phyloP scores from a whole-genome alignment of 2,888 invertebrate genomes.

The Tetragonula carbonaria region DNA sequence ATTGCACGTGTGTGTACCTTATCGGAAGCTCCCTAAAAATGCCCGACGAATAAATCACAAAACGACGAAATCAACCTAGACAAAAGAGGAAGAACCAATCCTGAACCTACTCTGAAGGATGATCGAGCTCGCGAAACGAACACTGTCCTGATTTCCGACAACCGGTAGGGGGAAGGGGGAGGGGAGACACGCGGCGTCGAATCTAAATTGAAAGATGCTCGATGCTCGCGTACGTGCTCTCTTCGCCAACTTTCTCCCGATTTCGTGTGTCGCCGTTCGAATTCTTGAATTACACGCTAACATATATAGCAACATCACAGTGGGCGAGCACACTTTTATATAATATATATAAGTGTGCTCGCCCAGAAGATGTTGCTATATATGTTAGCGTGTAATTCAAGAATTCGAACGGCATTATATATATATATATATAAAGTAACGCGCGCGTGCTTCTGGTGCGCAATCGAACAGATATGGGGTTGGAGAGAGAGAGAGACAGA shows the following conservation, averaged over 20 bases:
- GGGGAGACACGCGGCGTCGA: background rate
- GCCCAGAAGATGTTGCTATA: constrained; percentile 67
- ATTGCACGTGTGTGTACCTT: background rate
- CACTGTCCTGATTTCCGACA: background rate
- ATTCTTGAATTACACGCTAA: constrained; percentile 75
- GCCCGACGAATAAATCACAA: background rate
- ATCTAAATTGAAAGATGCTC: background rate
- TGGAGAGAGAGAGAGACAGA: constrained; percentile 9
- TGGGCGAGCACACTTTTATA: constrained; percentile 41
- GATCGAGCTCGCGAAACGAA: background rate
- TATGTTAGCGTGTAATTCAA: constrained; percentile 75
- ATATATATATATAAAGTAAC: constrained; percentile 41
- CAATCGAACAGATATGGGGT: constrained; percentile 57
- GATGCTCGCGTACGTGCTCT: background rate
- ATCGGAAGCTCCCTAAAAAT: background rate
- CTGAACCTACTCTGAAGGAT: background rate
- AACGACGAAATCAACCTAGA: background rate
- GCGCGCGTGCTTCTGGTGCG: constrained; percentile 52
- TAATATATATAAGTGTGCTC: constrained; percentile 28
- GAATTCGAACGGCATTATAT: constrained; percentile 64
- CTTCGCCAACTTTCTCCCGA: constrained; percentile 42
- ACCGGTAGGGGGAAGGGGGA: background rate
- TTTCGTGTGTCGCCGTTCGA: constrained; percentile 62
- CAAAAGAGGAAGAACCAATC: no score
- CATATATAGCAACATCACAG: constrained; percentile 72